Conservation (phyloP, 2,113 vertebrate species). For the Prionailurus viverrinus region DNA sequence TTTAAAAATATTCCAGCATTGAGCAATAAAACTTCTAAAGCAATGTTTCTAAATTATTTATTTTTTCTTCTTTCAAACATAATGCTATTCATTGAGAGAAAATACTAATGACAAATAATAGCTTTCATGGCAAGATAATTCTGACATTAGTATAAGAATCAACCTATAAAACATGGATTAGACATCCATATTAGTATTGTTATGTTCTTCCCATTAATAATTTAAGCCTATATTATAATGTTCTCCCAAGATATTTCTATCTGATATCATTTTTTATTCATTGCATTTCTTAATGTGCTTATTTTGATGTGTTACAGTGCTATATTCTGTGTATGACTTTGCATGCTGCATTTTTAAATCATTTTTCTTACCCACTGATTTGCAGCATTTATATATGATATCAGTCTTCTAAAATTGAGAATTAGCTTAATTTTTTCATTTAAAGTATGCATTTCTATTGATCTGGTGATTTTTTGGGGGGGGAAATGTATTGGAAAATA, state of each 20-base stretch:
- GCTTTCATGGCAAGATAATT: not conserved
- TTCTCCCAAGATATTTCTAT: not conserved
- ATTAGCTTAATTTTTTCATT: not conserved
- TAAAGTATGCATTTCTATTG: not conserved
- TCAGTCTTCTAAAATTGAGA: not conserved
- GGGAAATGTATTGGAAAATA: not conserved
- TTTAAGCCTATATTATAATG: not conserved
- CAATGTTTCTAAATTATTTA: not conserved
- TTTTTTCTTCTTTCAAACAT: conserved; percentile 5
- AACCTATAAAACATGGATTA: conserved; percentile 5
- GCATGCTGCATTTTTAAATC: not conserved
- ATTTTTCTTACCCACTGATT: not conserved
- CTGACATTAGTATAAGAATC: not conserved
- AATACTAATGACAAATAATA: not conserved
- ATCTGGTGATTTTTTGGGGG: not conserved
- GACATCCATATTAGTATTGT: not conserved
- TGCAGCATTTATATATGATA: not conserved
- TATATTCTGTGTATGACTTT: not conserved
- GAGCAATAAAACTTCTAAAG: not conserved
- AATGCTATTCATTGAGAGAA: not conserved
- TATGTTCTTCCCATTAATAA: not conserved
- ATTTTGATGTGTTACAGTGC: not conserved
- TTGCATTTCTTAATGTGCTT: not conserved
- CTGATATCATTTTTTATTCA: conserved; percentile 12
- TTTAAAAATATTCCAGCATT: conserved; percentile 42